Conservation (phyloP, 2,797 vertebrate species). For the Chloroceryle amazona region DNA sequence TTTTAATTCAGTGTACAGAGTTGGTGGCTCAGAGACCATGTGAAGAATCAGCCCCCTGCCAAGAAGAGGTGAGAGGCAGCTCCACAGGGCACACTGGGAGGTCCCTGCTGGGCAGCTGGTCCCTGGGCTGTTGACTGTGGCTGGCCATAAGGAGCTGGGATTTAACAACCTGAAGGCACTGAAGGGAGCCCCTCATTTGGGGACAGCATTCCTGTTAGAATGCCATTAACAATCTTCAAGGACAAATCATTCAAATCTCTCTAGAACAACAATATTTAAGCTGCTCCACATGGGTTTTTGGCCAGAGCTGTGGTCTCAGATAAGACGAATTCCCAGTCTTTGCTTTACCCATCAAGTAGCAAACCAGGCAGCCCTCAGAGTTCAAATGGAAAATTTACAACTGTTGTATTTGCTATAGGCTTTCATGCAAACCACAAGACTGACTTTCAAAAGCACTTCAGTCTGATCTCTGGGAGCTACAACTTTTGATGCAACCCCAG, state of each 20-base stretch:
- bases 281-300: neutral
- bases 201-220: neutral
- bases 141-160: neutral
- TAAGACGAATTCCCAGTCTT: constrained; percentile 34
- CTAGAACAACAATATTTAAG: constrained; percentile 1
- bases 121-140: neutral
- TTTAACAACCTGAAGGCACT: neutral
- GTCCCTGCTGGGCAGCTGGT: neutral
- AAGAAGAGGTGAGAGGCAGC: neutral
- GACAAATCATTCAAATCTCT: constrained; percentile 44
- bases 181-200: neutral
- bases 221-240: neutral
- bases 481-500: neutral
- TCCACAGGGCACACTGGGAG: neutral
- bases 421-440: constrained; percentile 27
- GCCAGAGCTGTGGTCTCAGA: neutral
- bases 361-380: constrained; percentile 17
- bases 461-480: constrained; percentile 13
- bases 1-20: neutral
- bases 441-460: constrained; percentile 47
- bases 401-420: constrained; percentile 9
- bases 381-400: constrained; percentile 24
- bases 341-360: neutral
- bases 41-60: neutral
- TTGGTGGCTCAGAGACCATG: neutral